Base-by-base conservation (phyloP, 1,140 invertebrate species). In the Drosophila carrolli region DNA sequence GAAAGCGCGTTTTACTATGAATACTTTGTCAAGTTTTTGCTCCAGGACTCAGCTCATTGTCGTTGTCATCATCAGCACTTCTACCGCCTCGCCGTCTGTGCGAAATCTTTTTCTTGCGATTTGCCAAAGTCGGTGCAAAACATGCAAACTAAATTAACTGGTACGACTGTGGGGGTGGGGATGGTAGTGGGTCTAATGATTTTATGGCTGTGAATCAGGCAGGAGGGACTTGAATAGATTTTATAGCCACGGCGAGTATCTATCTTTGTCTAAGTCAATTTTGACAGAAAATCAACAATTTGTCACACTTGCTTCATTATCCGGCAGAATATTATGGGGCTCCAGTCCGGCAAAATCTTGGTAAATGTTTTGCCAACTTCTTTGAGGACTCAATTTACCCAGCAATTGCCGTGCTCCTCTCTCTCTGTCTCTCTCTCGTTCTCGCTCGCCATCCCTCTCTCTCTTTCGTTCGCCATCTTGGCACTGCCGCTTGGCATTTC, bases 1-100 rank as follows among this genome's bases (percentile, higher is more conserved):
- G 60, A 67, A 55, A 66, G 62, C 71, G 80, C 77, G 68, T 71
- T 67, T 77, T 74, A 80, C 80, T 80, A 80, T 80, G 76, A 89
- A 84, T 78, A 88, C 80, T 88, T 88, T 78, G 84, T 84, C 80
- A 88, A 88, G 81, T 89, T 89, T 84, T 80, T 78, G 79, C 80
- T 79, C 43, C 75, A 65, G 67, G 81, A 85, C 13, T 37, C 67
- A n/a, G 41, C 29, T 71, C 77, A 81, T 74, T 78, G 67, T 85
- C 78, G 58, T 75, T 73, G 75, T 86, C 70, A 50, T 77, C 74
- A 57, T 50, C 75, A 75, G 57, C 58, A 58, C 71, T 79, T 67
- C 56, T 44, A 55, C 57, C 47, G 75, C 60, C 55, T 43, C 55
- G 55, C 27, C 37, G 37, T 75, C 63, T 50, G 53, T 78, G 40